Conservation (phyloP, 2,113 vertebrate species). For the Myrmophylax atrothorax region DNA sequence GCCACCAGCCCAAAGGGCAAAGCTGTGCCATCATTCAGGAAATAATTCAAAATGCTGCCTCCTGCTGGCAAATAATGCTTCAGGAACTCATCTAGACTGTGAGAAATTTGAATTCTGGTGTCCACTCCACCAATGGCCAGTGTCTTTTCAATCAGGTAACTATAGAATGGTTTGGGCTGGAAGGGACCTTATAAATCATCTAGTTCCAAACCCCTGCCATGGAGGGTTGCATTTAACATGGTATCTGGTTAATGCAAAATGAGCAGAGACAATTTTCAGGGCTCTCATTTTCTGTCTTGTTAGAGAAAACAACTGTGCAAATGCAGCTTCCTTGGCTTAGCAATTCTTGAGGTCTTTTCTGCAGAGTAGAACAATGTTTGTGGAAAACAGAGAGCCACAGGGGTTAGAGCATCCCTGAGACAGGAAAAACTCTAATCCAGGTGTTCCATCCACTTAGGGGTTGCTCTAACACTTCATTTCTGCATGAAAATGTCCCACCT, state of each 20-base stretch:
- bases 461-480: background rate
- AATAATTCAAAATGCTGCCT: background rate
- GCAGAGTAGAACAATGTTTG: background rate
- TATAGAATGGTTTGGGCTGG: background rate
- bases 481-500: background rate
- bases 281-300: background rate
- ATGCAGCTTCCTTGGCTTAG: background rate
- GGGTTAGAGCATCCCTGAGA: background rate
- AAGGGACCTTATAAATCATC: background rate
- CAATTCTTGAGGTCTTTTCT: background rate
- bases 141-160: background rate
- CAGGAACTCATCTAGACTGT: background rate
- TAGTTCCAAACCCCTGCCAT: background rate
- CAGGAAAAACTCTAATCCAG: background rate
- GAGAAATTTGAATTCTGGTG: background rate
- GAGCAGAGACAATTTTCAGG: background rate
- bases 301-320: background rate
- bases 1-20: background rate
- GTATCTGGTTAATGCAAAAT: background rate
- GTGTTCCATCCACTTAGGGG: background rate
- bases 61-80: background rate
- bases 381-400: background rate
- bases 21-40: background rate
- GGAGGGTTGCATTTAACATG: background rate
- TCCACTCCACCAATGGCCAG: background rate